These are phyloP conservation scores for Fulica atra DNA, from an alignment of 2,113 vertebrate genomes.

Conservation along the genomic window DNA sequence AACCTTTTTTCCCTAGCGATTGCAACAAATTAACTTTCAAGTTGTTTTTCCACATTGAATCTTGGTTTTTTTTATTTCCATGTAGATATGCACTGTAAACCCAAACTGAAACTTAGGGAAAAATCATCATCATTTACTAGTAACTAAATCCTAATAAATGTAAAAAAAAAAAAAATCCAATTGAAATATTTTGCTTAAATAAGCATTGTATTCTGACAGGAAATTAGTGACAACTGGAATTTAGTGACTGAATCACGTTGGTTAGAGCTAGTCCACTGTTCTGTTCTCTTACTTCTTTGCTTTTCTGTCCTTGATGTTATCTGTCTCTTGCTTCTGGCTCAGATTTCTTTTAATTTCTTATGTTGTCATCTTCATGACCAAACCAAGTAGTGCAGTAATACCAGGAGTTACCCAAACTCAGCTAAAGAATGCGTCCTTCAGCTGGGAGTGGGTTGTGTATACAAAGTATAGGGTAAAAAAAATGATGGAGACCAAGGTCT, in stretches of 20 bases:
- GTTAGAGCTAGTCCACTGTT: background rate
- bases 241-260: fast-evolving
- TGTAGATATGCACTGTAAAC: background rate
- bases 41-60: background rate
- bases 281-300: background rate
- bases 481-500: background rate
- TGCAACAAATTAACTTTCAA: background rate
- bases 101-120: background rate
- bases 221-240: background rate
- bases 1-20: background rate
- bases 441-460: background rate
- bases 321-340: background rate
- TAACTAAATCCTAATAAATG: background rate
- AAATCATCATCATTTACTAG: background rate
- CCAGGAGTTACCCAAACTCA: background rate
- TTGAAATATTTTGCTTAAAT: too few relatives aligned
- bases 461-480: background rate
- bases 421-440: background rate
- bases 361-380: fast-evolving
- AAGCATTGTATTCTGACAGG: too few relatives aligned
- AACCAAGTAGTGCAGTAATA: background rate
- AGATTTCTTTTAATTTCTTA: background rate
- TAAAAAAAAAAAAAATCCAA: too few relatives aligned
- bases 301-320: background rate
- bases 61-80: background rate